A percentile compares a stretch with the other conserved stretches of the same genome.
phyloP scores from a whole-genome alignment of 2,797 vertebrate species.

The Brachyalestes nurse region DNA sequence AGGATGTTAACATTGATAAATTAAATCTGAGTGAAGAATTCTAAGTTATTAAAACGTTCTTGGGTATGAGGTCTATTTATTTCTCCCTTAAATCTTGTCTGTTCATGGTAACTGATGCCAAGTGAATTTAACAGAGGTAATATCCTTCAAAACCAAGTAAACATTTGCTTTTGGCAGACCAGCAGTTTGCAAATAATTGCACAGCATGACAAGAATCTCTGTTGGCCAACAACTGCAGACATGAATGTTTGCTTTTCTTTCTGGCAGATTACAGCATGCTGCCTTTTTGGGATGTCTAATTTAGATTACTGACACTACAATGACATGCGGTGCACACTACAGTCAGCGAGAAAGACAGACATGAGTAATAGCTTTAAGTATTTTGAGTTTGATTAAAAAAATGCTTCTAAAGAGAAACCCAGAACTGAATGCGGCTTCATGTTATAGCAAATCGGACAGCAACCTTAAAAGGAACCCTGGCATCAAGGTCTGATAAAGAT shows the following conservation, averaged over 20 bases:
- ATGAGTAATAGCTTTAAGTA: constrained; percentile 20
- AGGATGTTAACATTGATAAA: background rate
- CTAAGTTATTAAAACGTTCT: background rate
- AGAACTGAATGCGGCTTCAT: background rate
- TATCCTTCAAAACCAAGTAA: constrained; percentile 15
- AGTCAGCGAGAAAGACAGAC: background rate
- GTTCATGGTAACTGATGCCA: background rate
- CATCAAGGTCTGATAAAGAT: no score
- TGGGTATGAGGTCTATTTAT: background rate
- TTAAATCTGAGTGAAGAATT: background rate
- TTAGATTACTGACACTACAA: constrained; percentile 5
- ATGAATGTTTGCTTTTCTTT: constrained; percentile 40
- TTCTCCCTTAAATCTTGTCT: background rate
- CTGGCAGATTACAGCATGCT: background rate
- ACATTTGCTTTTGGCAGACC: constrained; percentile 59
- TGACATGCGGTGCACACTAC: background rate
- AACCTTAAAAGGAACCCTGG: background rate
- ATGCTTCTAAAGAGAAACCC: background rate
- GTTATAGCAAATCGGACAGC: background rate
- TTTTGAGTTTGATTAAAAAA: background rate
- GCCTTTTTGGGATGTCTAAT: constrained; percentile 3
- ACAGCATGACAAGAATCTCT: constrained; percentile 49
- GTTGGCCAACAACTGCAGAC: constrained; percentile 50
- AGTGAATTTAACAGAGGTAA: background rate
- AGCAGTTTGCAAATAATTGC: constrained; percentile 48